These are phyloP conservation scores for Anodontia alba DNA, from an alignment of 2,888 invertebrate species.

Conservation along the genomic window DNA sequence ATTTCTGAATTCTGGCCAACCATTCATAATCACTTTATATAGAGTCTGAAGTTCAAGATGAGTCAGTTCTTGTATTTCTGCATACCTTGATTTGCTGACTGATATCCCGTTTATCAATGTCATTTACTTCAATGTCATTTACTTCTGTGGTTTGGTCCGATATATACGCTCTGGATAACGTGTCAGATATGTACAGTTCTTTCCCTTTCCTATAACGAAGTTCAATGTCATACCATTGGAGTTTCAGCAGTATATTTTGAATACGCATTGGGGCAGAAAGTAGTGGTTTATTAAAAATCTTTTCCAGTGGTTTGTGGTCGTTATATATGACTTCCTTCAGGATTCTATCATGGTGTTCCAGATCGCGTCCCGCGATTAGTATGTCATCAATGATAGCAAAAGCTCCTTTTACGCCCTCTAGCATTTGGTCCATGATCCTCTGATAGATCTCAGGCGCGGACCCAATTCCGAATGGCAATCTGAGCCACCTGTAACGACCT, in stretches of 20 bases:
- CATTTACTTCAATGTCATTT: constrained; percentile 10
- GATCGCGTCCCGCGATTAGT: constrained; percentile 50
- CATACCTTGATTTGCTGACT: neutral
- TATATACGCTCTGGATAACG: constrained; percentile 58
- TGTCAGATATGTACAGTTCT: constrained; percentile 48
- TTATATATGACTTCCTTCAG: constrained; percentile 52
- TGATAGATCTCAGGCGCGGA: constrained; percentile 65
- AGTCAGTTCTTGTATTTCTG: constrained; percentile 16
- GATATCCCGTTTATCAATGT: constrained; percentile 21
- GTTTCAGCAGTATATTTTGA: constrained; percentile 38
- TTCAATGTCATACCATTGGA: constrained; percentile 53
- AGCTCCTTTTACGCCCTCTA: constrained; percentile 54
- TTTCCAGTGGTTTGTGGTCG: constrained; percentile 57
- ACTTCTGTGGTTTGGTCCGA: neutral
- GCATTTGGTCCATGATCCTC: constrained; percentile 63
- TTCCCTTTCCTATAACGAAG: constrained; percentile 43
- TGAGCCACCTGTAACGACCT: constrained; percentile 63
- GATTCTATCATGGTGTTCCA: constrained; percentile 56
- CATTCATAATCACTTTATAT: constrained; percentile 8
- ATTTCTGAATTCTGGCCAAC: constrained; percentile 42
- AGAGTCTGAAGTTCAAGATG: constrained; percentile 15
- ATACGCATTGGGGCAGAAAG: constrained; percentile 36
- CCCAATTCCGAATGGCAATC: constrained; percentile 60
- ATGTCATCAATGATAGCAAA: constrained; percentile 64
- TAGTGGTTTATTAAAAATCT: constrained; percentile 39